A percentile compares a stretch with the other conserved stretches of the same genome.
Conservation (phyloP, 2,113 vertebrate species). For the Ploceus nigricollis region DNA sequence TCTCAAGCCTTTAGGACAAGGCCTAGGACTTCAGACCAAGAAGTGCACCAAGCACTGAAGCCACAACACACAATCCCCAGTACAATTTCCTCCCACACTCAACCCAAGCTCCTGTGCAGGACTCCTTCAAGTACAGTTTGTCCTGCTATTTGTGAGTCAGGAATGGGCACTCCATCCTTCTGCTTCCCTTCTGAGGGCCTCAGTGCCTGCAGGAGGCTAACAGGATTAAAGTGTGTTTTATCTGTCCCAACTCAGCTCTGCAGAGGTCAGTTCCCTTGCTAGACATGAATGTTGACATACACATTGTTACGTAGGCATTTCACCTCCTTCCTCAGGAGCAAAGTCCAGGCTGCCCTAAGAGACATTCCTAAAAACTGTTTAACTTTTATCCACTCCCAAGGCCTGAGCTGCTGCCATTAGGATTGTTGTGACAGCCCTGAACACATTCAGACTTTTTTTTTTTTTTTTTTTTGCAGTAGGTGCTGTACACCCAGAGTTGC, state of each 20-base stretch:
- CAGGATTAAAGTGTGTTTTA: background rate
- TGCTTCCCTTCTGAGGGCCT: conserved; percentile 1
- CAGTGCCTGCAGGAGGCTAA: background rate
- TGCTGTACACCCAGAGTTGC: background rate
- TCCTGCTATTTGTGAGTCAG: background rate
- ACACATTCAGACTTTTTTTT: background rate
- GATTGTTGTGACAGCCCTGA: background rate
- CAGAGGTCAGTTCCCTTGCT: background rate
- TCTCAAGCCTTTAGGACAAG: background rate
- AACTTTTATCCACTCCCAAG: background rate
- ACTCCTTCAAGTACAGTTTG: background rate
- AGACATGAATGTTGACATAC: conserved; percentile 2
- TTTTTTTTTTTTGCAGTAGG: background rate
- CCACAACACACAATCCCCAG: background rate
- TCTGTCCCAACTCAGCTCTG: background rate
- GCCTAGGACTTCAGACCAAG: background rate
- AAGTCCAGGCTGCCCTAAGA: conserved; percentile 7
- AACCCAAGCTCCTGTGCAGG: background rate
- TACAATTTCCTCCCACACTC: background rate
- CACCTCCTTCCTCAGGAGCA: background rate
- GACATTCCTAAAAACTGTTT: background rate
- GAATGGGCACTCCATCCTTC: background rate
- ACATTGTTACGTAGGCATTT: background rate
- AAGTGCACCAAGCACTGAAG: background rate
- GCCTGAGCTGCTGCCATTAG: background rate